Percentiles rank a stretch among this genome's conserved stretches.
phyloP scores from a whole-genome alignment of 2,797 vertebrate species.

The Jordanella pulchra region DNA sequence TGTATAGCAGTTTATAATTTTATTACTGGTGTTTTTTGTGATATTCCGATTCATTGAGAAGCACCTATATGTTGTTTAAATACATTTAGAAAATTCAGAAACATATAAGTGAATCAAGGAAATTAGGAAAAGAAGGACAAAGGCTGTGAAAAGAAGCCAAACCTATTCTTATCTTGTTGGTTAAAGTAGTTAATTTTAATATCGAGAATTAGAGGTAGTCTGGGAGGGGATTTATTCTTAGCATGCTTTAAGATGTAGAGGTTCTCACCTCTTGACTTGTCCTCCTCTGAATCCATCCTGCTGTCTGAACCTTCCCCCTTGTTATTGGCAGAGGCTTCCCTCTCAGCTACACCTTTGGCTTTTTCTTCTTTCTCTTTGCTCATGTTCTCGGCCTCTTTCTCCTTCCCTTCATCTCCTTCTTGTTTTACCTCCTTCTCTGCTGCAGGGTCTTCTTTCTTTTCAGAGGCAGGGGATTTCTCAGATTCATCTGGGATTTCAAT shows the following conservation, averaged over 20 bases:
- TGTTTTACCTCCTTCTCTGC: slow-evolving; percentile 64
- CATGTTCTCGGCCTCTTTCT: slow-evolving; percentile 64
- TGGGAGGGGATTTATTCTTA: no score
- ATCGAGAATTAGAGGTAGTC: no score
- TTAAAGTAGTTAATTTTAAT: no score
- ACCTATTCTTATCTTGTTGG: no score
- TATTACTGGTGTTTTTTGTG: not conserved
- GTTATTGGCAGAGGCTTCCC: slow-evolving; percentile 59
- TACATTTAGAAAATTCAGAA: no score
- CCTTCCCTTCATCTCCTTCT: slow-evolving; percentile 50
- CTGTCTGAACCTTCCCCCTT: slow-evolving; percentile 71
- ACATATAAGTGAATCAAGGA: no score
- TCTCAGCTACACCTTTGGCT: slow-evolving; percentile 60
- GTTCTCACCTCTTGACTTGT: slow-evolving; percentile 75
- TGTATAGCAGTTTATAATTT: not conserved
- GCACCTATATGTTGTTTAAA: no score
- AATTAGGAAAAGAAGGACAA: no score
- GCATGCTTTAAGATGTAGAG: not conserved
- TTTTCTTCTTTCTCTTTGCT: slow-evolving; percentile 66
- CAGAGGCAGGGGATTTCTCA: slow-evolving; percentile 69
- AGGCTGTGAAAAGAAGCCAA: no score
- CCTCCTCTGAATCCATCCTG: slow-evolving; percentile 62
- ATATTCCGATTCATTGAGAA: no score
- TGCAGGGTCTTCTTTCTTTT: slow-evolving; percentile 65
- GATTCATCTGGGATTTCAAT: slow-evolving; percentile 84